Evolutionary conservation across 1,140 invertebrate species (phyloP), one percentile per base, ranked within the genome.

Genomic region (Drosophila pectinifera): DNA sequence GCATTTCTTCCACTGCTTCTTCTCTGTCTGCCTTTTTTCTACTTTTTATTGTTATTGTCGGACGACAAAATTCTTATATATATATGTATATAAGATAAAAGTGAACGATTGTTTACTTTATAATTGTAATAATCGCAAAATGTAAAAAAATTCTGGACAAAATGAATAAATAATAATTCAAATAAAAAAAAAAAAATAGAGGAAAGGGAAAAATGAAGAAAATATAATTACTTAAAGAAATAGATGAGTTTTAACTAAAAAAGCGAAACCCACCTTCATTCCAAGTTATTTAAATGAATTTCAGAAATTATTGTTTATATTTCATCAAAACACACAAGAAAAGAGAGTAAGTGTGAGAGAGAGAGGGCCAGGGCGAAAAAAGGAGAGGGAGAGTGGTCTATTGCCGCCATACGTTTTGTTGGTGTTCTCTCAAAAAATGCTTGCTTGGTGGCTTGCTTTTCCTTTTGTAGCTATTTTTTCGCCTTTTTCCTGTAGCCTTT

Each of bases 281-380:
- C 34, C 22, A 16, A 45, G 14, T 46, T 16, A 22, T 22, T 39
- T 36, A 43, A 69, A 69, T 51, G 8, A 69, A 63, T 68, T 81
- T 75, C 46, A 49, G 45, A 42, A 31, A 75, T 72, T 58, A 76
- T 88, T 86, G 83, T 86, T 86, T 86, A 86, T 86, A 86, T 88
- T 86, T 79, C 59, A 56, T 34, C 22, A 51, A 67, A 38, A 18
- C 43, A 48, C 26, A 51, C 16, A 14, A 8, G 8, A 24, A 28
- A 34, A 11, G 31, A 8, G n/a, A 22, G 41, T 45, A 43, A 45
- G 41, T 4, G 31, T 18, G 36, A 16, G 28, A n/a, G 39, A 43
- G 51, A 13, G 43, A 59, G 24, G 14, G 34, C 14, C 11, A 39
- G 16, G 39, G 31, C 24, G 14, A 16, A 18, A 39, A 26, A 28